Evolutionary conservation across 2,888 invertebrate species (phyloP), one percentile per base, ranked within the genome.

Genomic region (Ligdia adustata): DNA sequence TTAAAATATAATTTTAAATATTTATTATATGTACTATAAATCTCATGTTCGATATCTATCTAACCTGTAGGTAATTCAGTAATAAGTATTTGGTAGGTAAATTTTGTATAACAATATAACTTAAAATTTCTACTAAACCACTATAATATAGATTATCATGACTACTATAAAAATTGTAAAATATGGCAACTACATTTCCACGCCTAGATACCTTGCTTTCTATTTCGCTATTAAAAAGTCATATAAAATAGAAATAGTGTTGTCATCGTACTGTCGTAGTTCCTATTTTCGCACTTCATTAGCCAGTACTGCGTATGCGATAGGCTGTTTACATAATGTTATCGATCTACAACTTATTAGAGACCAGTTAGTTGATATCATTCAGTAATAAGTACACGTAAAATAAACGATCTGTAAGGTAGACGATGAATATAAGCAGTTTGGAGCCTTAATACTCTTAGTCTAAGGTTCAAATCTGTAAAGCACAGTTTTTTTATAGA

Each of bases 201-300:
- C 27, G 14, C 32, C 37, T 49, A 59, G 59, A 65, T 68, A 66
- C 65, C 64, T 74, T 75, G 68, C 68, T 69, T 67, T 52, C 55
- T 53, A 57, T 49, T 50, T 47, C 38, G 11, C 37, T 18, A 55
- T 37, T 53, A 40, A 28, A 50, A 32, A 20, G 20, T 47, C 32
- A 49, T 49, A 29, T 49, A 55, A 45, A 48, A 13, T 46, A 33
- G 27, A 35, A 18, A 48, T 34, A 35, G 29, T 32, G 52, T 52
- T 55, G 52, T 48, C 56, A 55, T 59, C 54, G 57, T 60, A 50
- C 58, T 50, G 60, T 64, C 56, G 67, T 74, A 75, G 76, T 75
- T 75, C 73, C 77, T 76, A 76, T 70, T 69, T 65, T 72, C 52
- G 57, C 72, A 64, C 63, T 62, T 57, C 48, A 40, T 55, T 55